Evolutionary conservation across 2,888 invertebrate species (phyloP).

Genomic region (Drosophila macrospina): DNA sequence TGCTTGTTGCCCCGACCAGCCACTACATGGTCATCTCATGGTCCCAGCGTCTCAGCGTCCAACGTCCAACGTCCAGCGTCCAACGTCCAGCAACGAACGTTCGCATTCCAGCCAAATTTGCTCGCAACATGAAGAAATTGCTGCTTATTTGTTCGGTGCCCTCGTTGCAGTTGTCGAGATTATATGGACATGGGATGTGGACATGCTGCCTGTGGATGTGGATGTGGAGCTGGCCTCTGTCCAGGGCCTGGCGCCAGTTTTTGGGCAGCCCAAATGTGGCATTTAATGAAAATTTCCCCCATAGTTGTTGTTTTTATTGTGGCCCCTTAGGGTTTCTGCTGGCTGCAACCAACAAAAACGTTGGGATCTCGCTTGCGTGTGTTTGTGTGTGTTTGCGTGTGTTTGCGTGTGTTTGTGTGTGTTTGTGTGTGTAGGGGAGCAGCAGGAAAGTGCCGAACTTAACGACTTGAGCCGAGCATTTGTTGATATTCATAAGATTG

Average conservation of each 20-base stretch:
- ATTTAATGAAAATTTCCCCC: constrained; percentile 81
- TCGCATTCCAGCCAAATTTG: constrained; percentile 78
- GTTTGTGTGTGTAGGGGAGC: constrained; percentile 11
- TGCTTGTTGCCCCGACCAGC: constrained; percentile 37
- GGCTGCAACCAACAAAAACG: constrained; percentile 28
- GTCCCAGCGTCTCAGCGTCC: not conserved
- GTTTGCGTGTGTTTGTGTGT: constrained; percentile 2
- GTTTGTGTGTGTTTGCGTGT: constrained; percentile 3
- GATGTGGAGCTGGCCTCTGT: constrained; percentile 29
- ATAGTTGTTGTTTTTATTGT: constrained; percentile 29
- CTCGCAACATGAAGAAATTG: constrained; percentile 79
- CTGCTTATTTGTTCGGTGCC: constrained; percentile 75
- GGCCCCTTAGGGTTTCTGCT: constrained; percentile 38
- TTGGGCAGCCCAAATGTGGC: constrained; percentile 76
- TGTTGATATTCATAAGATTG: not conserved
- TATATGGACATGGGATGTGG: constrained; percentile 66
- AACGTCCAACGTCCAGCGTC: too few relatives aligned
- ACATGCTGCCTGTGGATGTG: constrained; percentile 26
- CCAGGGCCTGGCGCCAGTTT: constrained; percentile 81
- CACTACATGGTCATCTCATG: constrained; percentile 10
- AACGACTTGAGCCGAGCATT: not conserved
- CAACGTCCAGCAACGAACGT: constrained; percentile 1
- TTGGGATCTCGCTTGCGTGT: not conserved
- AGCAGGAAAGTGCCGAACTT: constrained; percentile 5
- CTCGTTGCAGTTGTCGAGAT: constrained; percentile 71